Evolutionary conservation across 2,113 vertebrate species (phyloP).

Genomic region (Ranitomeya imitator): DNA sequence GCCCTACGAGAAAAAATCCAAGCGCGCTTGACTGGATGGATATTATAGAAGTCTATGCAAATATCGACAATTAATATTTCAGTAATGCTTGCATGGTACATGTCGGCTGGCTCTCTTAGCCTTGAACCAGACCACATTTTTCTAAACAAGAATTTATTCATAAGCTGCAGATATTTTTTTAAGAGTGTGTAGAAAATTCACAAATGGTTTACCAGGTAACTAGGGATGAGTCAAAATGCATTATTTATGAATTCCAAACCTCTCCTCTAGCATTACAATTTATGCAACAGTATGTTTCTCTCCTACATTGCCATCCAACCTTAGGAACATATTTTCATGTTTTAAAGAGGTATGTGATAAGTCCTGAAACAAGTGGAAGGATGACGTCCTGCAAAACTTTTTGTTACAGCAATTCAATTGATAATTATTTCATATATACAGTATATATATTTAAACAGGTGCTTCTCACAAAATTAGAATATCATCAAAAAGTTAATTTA

Average conservation of each 20-base stretch:
- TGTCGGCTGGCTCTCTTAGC: slow-evolving; percentile 17
- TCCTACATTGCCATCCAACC: slow-evolving; percentile 10
- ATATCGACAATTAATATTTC: slow-evolving; percentile 43
- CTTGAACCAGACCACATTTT: slow-evolving; percentile 30
- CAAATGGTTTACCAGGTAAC: slow-evolving; percentile 57
- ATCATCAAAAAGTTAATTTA: no score
- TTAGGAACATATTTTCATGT: slow-evolving; percentile 18
- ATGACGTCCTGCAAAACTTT: neutral
- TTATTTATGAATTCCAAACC: slow-evolving; percentile 48
- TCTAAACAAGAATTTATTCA: slow-evolving; percentile 49
- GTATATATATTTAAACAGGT: no score
- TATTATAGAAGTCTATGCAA: neutral
- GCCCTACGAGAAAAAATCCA: neutral
- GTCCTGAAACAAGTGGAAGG: slow-evolving; percentile 1
- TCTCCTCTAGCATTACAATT: slow-evolving; percentile 44
- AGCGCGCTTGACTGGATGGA: neutral
- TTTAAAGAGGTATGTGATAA: neutral
- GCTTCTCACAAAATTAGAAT: no score
- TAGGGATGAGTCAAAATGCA: slow-evolving; percentile 49
- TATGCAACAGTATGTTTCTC: slow-evolving; percentile 46
- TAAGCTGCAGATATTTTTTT: slow-evolving; percentile 52
- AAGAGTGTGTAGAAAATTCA: slow-evolving; percentile 51
- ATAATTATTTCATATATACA: neutral
- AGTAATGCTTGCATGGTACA: neutral
- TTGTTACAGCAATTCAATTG: neutral